phyloP scores from a whole-genome alignment of 2,113 vertebrate genomes.

The Podarcis cretensis region DNA sequence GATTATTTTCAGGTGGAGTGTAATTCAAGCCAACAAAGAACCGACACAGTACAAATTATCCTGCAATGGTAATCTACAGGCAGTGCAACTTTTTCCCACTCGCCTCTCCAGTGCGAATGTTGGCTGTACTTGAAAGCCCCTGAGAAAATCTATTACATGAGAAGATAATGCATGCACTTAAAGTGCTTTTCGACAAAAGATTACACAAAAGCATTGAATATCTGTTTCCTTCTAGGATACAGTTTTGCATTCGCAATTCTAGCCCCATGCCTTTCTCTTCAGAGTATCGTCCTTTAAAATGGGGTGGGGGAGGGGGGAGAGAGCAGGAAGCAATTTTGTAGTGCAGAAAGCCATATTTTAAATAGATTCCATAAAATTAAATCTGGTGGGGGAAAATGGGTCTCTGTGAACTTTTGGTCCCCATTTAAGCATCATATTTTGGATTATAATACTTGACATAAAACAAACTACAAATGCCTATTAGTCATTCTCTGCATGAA shows the following conservation, averaged over 20 bases:
- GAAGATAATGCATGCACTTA: neutral
- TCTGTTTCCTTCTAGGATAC: neutral
- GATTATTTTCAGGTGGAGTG: neutral
- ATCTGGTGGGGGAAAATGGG: neutral
- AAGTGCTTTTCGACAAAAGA: neutral
- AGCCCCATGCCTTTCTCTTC: neutral
- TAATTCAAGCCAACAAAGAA: neutral
- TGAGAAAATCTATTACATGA: neutral
- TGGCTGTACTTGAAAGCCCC: neutral
- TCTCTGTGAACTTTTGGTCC: neutral
- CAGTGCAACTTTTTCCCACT: neutral
- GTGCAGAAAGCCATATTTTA: conserved; percentile 2
- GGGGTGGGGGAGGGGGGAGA: no score
- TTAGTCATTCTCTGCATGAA: neutral
- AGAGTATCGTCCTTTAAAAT: neutral
- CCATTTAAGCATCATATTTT: neutral
- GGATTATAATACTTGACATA: neutral
- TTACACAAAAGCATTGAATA: neutral
- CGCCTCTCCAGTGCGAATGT: neutral
- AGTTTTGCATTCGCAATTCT: neutral
- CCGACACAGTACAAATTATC: neutral
- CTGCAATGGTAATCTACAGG: neutral
- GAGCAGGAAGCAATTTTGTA: neutral
- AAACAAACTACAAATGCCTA: neutral
- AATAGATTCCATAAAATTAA: conserved; percentile 14